Evolutionary conservation across 2,113 vertebrate genomes (phyloP), one percentile per base, ranked within the genome.

Genomic region (Coptodon rendalli): DNA sequence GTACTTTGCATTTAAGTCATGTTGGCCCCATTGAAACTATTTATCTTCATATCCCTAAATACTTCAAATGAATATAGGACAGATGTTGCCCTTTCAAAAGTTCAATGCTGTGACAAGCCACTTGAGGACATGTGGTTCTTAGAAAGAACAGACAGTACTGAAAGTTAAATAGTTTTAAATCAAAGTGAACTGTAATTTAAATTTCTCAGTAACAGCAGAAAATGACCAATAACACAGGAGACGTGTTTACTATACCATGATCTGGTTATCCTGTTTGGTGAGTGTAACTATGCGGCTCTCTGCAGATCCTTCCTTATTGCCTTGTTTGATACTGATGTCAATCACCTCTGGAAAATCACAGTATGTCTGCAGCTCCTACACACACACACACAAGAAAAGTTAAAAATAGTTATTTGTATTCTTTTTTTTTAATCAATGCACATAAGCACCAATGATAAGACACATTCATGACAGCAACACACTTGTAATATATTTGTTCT

Each of bases 261-360:
- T 97, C 91, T 98, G 97, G 94, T 97, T 96, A 95, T 99, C 97
- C 92, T 99, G 98, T 82, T 96, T 98, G 96, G 97, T 98, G 83
- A 99, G 97, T 81, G 97, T 98, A 82, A 99, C 98, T 76, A 99
- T 97, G 95, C 98, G 97, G 91, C 97, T 97, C 93, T 99, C 98
- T 68, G 95, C 96, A 34, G 98, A 98, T 14, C 97, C 96, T 89
- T 99, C 98, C 87, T 98, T 98, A 83, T 93, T 98, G 38, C 97
- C 96, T 95, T 99, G 98, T 80, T 99, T 99, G 95, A 99, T 97
- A 95, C 97, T 98, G 95, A 99, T 97, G 95, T 99, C 98, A 89
- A 99, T 99, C 90, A 99, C 97, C 86, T 98, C 98, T 73, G 97
- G 97, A 94, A 99, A 99, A 96, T 99, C 98, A 94, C 99, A 99